These are phyloP conservation scores for Propsilocerus akamusi DNA, from an alignment of 1,140 invertebrate species.

Conservation along the genomic window DNA sequence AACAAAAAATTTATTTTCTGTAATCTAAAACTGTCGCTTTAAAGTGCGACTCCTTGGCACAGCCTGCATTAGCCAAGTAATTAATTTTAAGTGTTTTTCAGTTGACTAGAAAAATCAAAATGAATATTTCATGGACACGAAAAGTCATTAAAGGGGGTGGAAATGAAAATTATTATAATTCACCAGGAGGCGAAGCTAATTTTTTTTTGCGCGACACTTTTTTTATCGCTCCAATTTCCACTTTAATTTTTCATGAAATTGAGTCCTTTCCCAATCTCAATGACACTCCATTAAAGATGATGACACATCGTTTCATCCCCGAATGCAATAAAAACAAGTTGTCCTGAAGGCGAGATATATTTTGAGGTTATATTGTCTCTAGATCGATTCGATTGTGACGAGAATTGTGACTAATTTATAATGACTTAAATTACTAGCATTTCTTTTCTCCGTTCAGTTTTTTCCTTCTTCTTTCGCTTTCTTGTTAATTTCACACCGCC, in stretches of 20 bases:
- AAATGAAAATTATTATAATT: neutral
- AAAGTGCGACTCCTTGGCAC: neutral
- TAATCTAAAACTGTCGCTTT: neutral
- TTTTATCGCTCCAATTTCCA: neutral
- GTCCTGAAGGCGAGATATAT: too few relatives aligned
- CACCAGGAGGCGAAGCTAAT: neutral
- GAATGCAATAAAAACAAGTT: too few relatives aligned
- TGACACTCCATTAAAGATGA: conserved; percentile 1
- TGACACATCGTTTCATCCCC: too few relatives aligned
- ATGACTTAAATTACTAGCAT: conserved; percentile 2
- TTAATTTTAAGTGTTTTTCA: conserved; percentile 2
- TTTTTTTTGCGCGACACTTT: neutral
- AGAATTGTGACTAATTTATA: neutral
- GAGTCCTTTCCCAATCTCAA: neutral
- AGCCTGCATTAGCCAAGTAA: neutral
- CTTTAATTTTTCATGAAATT: neutral
- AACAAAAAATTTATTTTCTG: too few relatives aligned
- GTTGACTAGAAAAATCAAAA: neutral
- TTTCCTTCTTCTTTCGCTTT: too few relatives aligned
- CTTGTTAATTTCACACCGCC: too few relatives aligned
- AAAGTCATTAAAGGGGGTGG: neutral
- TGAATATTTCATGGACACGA: neutral
- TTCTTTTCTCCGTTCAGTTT: too few relatives aligned
- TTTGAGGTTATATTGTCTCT: too few relatives aligned
- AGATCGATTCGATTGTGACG: too few relatives aligned